Percentiles rank a stretch among this genome's conserved stretches.
phyloP scores from a whole-genome alignment of 2,888 invertebrate genomes.

The Caenorhabditis doughertyi region DNA sequence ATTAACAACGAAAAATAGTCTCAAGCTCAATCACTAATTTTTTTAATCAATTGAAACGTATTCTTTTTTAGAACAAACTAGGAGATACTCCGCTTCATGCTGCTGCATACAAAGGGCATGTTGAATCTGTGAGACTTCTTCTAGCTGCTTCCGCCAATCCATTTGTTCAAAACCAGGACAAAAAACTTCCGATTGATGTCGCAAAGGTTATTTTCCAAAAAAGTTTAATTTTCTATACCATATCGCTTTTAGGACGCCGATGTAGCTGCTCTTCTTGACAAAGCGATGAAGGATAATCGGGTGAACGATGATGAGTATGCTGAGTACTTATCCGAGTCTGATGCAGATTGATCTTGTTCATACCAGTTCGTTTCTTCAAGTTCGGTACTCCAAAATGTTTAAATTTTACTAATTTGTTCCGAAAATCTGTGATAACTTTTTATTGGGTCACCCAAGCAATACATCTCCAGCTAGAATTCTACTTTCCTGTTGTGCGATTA shows the following conservation, averaged over 20 bases:
- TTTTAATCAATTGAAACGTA: neutral
- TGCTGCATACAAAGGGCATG: constrained; percentile 86
- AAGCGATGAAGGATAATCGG: constrained; percentile 67
- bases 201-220: constrained; percentile 83
- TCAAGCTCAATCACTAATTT: no score
- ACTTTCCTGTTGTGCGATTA: no score
- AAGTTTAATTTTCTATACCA: neutral
- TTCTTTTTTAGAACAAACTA: constrained; percentile 86
- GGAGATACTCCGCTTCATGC: constrained; percentile 87
- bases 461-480: no score
- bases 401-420: neutral
- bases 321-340: constrained; percentile 73
- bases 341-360: constrained; percentile 58
- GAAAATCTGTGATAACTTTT: neutral
- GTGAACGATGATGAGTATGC: constrained; percentile 69
- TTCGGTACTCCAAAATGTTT: neutral
- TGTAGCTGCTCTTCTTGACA: constrained; percentile 67
- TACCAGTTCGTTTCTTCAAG: neutral
- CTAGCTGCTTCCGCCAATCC: constrained; percentile 85
- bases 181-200: constrained; percentile 85
- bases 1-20: no score
- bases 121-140: constrained; percentile 85
- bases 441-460: no score
- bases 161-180: constrained; percentile 85
- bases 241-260: constrained; percentile 65